Evolutionary conservation across 2,888 invertebrate genomes (phyloP).

Genomic region (Acanthosepion pharaonis): DNA sequence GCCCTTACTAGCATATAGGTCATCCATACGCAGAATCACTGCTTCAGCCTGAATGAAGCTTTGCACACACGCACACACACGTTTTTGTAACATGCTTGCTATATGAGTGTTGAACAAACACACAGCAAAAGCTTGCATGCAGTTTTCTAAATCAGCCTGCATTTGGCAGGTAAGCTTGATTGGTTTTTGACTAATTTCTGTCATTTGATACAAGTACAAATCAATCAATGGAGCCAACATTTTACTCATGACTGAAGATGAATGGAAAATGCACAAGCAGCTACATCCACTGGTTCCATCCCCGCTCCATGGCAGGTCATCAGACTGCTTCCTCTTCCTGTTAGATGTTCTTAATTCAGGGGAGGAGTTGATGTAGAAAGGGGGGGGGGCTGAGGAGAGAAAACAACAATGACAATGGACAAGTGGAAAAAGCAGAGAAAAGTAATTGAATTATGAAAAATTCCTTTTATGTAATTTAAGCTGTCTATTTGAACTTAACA

Average conservation of each 20-base stretch:
- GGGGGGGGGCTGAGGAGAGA: too few species aligned
- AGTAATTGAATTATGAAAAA: background rate
- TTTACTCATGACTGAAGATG: background rate
- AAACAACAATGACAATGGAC: background rate
- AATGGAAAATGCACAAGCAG: background rate
- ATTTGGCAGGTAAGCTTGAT: background rate
- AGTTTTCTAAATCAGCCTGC: background rate
- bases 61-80: background rate
- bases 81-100: background rate
- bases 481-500: background rate
- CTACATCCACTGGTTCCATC: too few species aligned
- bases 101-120: background rate
- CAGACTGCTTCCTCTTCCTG: background rate
- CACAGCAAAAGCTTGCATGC: background rate
- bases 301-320: background rate
- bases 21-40: background rate
- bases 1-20: background rate
- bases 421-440: background rate
- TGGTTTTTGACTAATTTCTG: background rate
- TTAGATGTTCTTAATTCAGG: background rate
- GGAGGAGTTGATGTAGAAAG: background rate
- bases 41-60: background rate
- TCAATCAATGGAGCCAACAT: background rate
- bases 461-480: background rate
- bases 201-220: background rate